These are phyloP conservation scores for Sthenelais limicola DNA, from an alignment of 2,888 invertebrate species.

Conservation along the genomic window DNA sequence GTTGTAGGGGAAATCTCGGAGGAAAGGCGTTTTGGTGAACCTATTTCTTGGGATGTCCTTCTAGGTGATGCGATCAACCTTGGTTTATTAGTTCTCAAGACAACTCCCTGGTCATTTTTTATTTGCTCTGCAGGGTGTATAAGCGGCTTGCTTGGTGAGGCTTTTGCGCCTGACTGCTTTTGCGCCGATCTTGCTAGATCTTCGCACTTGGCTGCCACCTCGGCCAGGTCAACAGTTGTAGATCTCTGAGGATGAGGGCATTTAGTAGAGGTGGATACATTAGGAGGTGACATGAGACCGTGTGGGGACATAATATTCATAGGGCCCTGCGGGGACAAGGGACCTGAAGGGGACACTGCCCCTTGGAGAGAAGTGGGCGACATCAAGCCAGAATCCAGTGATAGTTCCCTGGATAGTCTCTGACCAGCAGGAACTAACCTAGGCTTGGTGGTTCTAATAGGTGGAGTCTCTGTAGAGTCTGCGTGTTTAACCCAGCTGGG, in stretches of 20 bases:
- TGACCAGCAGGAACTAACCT: conserved; percentile 6
- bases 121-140: too few species aligned
- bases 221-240: conserved; percentile 1
- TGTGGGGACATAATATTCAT: too few species aligned
- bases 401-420: conserved; percentile 8
- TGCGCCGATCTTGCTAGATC: neutral
- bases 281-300: too few species aligned
- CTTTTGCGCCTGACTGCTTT: too few species aligned
- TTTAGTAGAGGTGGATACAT: neutral
- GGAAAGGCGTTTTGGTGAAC: too few species aligned
- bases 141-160: too few species aligned
- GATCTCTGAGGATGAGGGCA: neutral
- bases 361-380: neutral
- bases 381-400: conserved; percentile 12
- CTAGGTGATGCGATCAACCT: too few species aligned
- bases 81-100: too few species aligned
- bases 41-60: too few species aligned
- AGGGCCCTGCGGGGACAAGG: neutral
- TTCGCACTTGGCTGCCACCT: conserved; percentile 16
- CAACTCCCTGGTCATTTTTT: too few species aligned
- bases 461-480: neutral
- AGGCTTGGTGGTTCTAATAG: conserved; percentile 2
- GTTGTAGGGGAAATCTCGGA: too few species aligned
- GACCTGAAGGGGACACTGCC: neutral
- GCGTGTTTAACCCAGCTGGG: conserved; percentile 4